Base-by-base conservation (phyloP, 2,797 vertebrate genomes). In the Sternotherus odoratus region DNA sequence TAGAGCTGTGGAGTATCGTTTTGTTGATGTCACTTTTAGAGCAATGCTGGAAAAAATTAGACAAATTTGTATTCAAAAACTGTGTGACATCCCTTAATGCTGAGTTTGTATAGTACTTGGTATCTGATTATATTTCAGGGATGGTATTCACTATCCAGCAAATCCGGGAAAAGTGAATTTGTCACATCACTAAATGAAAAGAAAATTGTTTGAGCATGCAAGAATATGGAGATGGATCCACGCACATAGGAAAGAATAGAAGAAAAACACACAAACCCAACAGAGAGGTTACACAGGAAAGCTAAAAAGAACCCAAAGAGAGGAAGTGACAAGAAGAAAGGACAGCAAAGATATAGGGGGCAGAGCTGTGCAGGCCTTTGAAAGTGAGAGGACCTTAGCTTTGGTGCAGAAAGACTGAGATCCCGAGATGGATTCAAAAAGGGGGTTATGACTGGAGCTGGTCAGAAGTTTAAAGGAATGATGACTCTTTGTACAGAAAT, bases 111-210 rank as follows among this genome's bases (percentile, higher is more conserved):
- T 48, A 48, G 4, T 33, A 60, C 17, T 4, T 60, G 79, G 39
- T 77, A 4, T 36, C 43, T 49, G 39, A 83, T 50, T 77, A 69
- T 36, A 54, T 72, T 92, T 63, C 16, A 87, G 46, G 50, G 74
- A 49, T 49, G 1, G 19, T 80, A 56, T 46, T 86, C 83, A 15
- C 21, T 83, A 53, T 12, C 3, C 39, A 81, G 46, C 93, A 91
- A 90, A 88, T 16, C 5, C 9, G 6, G 46, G 33, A 66, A 79
- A 90, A 69, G 50, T 0, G 0, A 66, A 15, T 72, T 53, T 79
- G 50, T 82, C 13, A 82, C 30, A 66, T 0, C 4, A 69, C 57
- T 69, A 56, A 5, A 0, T 9, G 3, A 16, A 28, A 83, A 10
- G 5, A n/a, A 82, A 9, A 53, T 87, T 79, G 50, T 1, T 56